Percentiles rank a stretch among this genome's conserved stretches.
These are phyloP conservation scores for Sympetrum striolatum DNA, from an alignment of 2,888 invertebrate genomes.

Conservation along the genomic window DNA sequence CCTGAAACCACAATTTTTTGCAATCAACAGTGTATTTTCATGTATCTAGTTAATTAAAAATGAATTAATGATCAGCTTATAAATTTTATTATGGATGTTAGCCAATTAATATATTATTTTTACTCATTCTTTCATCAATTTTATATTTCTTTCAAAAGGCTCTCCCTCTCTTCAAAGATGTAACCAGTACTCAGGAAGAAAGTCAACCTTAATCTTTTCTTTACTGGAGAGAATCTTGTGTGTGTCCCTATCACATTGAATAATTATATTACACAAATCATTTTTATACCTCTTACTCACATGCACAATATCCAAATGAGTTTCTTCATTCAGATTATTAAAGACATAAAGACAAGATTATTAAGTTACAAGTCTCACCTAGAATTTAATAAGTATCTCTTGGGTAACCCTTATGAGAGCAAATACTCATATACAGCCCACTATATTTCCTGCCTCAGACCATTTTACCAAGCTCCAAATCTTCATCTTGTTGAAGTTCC, in stretches of 20 bases:
- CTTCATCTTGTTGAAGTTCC: not conserved
- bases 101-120: not conserved
- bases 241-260: no score
- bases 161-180: not conserved
- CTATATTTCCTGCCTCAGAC: not conserved
- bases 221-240: no score
- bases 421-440: not conserved
- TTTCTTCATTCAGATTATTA: no score
- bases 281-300: no score
- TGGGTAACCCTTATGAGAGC: slow-evolving; percentile 29
- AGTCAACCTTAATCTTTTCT: no score
- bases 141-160: not conserved
- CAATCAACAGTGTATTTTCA: not conserved
- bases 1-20: not conserved
- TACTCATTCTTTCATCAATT: not conserved
- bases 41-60: not conserved
- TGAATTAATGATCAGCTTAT: not conserved
- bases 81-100: no score
- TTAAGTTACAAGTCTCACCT: no score
- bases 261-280: no score
- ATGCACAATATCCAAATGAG: no score
- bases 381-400: no score
- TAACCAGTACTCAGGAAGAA: not conserved
- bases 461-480: not conserved
- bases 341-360: no score